These are phyloP conservation scores for Parazoanthus darwini DNA, from an alignment of 92 coral and sea anemone species.

Conservation along the genomic window DNA sequence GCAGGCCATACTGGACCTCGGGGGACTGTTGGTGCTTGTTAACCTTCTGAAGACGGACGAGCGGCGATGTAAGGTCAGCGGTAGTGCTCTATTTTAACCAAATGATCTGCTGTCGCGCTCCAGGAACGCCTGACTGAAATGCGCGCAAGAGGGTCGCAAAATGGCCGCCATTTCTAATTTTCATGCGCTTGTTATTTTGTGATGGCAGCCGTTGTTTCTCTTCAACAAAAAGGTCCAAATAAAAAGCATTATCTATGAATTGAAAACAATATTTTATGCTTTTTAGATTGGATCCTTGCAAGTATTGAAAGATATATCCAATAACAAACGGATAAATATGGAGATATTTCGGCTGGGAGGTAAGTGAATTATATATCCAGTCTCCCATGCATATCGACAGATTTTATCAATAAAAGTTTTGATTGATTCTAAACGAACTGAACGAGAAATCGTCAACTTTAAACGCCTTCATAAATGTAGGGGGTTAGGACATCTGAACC, in stretches of 20 bases:
- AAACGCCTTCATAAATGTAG: not conserved
- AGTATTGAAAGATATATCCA: constrained; percentile 61
- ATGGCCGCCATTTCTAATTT: too few relatives aligned
- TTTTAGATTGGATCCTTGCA: constrained; percentile 76
- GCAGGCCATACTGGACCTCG: constrained; percentile 69
- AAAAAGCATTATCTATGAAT: not conserved
- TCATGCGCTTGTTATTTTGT: too few relatives aligned
- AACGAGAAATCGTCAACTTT: too few relatives aligned
- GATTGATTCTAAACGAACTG: too few relatives aligned
- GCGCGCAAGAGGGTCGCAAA: too few relatives aligned
- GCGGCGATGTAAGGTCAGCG: constrained; percentile 83
- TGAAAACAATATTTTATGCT: not conserved
- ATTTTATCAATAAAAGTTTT: too few relatives aligned
- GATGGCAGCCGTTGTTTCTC: not conserved
- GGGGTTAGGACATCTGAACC: not conserved
- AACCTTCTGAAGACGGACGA: constrained; percentile 81
- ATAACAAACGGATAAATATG: constrained; percentile 61
- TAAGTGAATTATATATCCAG: constrained; percentile 7
- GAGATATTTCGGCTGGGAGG: constrained; percentile 83
- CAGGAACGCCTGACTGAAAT: not conserved
- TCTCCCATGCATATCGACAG: not conserved
- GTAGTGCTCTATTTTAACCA: too few relatives aligned
- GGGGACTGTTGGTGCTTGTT: constrained; percentile 70
- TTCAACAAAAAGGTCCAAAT: not conserved
- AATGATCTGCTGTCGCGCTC: not conserved